These are phyloP conservation scores for Antigone vipio DNA, from an alignment of 2,113 vertebrate genomes.

Conservation along the genomic window DNA sequence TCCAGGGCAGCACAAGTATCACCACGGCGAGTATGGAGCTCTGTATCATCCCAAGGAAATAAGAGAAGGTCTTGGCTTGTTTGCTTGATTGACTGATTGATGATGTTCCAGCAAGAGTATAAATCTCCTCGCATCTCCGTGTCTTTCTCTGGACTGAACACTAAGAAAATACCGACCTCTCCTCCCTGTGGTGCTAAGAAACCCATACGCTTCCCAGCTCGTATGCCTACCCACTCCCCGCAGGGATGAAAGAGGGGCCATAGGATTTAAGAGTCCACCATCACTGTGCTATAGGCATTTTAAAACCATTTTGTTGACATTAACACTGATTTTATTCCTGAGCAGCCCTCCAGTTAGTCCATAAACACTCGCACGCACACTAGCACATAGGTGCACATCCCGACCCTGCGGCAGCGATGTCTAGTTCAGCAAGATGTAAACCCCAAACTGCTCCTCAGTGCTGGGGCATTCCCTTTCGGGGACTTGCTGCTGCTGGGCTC, in stretches of 20 bases:
- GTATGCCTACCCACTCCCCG: not conserved
- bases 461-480: not conserved
- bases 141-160: not conserved
- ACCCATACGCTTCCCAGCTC: not conserved
- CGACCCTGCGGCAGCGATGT: not conserved
- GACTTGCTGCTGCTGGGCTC: not conserved
- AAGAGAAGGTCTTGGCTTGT: not conserved
- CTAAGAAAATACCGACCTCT: not conserved
- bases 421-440: not conserved
- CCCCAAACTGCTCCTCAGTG: not conserved
- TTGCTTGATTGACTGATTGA: not conserved
- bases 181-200: fast-evolving
- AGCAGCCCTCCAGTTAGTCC: not conserved
- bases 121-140: not conserved
- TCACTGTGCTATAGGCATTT: not conserved
- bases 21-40: fast-evolving
- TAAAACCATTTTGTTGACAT: not conserved
- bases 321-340: not conserved
- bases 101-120: not conserved
- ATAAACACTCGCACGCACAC: not conserved
- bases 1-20: not conserved
- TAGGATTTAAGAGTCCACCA: not conserved
- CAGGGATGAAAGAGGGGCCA: not conserved
- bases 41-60: not conserved
- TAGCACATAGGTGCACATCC: not conserved